Conservation (phyloP, 2,888 invertebrate species). For the Malacosoma neustria region DNA sequence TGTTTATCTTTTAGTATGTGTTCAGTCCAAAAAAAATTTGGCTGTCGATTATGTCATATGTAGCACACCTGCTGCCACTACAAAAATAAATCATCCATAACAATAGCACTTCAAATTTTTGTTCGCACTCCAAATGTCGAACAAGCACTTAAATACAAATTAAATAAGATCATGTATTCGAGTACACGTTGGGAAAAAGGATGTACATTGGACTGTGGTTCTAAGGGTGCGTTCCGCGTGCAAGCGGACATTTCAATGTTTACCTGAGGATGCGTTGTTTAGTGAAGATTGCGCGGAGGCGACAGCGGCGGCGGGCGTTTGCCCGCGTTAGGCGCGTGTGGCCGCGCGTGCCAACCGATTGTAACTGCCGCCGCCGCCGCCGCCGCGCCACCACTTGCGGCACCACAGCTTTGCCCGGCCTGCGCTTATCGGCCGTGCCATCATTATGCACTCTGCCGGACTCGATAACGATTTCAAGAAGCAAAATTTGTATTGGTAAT, state of each 20-base stretch:
- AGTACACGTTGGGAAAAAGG: conserved; percentile 22
- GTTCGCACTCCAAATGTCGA: conserved; percentile 42
- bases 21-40: not conserved
- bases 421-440: conserved; percentile 58
- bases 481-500: conserved; percentile 8
- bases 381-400: conserved; percentile 21
- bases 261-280: conserved; percentile 50
- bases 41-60: conserved; percentile 31
- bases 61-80: conserved; percentile 37
- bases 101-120: conserved; percentile 38
- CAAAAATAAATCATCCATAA: conserved; percentile 39
- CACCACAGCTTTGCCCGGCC: conserved; percentile 31
- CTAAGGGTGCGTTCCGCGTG: conserved; percentile 13
- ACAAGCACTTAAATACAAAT: conserved; percentile 33
- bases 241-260: conserved; percentile 25
- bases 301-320: conserved; percentile 34
- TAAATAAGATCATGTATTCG: conserved; percentile 20
- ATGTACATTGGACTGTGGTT: conserved; percentile 12
- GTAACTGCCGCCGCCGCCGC: conserved; percentile 49
- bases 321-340: conserved; percentile 61
- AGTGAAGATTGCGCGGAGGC: conserved; percentile 37
- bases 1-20: not conserved
- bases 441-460: conserved; percentile 40
- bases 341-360: conserved; percentile 61
- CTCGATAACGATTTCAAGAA: conserved; percentile 46